Evolutionary conservation across 1,140 invertebrate species (phyloP), one percentile per base, ranked within the genome.

Genomic region (Pseudobourletiella spinata): DNA sequence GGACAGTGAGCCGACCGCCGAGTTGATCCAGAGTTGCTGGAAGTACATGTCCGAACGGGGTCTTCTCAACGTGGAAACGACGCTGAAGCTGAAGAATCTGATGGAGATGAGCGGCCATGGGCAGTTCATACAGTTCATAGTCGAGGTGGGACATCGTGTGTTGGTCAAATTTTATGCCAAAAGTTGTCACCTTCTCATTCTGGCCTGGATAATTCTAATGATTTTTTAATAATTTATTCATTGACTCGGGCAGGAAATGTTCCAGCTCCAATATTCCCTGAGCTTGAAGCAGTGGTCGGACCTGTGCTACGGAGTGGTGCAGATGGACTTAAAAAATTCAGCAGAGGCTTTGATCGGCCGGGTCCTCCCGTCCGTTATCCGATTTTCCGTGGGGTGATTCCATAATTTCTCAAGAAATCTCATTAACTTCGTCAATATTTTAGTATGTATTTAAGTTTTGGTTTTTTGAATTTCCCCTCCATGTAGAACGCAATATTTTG

Each of bases 221-320:
- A n/a, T n/a, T n/a, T n/a, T n/a, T n/a, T n/a, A n/a, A n/a, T n/a
- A n/a, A n/a, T n/a, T 55, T 30, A 44, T 28, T 62, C 3, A 29
- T 35, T 28, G 52, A 20, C 24, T 61, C 55, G 58, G 43, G 1
- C 25, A 69, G 68, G 64, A 66, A 64, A 59, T 69, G 39, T 35
- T 62, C 16, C 39, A 60, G 2, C 22, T 62, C 14, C 61, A 66
- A 26, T 59, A 66, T 48, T 46, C 59, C 6, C 6, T 59, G 25
- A 65, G 63, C 1, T 32, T 69, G 46, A 50, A 18, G 11, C 68
- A 69, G 54, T 64, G 68, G 59, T 55, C 59, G 16, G 61, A 69
- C 25, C n/a, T 66, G 24, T 44, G 50, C 0, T 66, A 61, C 28
- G 68, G 68, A 1, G 54, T 69, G 51, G 57, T 69, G 8, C 61